Evolutionary conservation across 2,797 vertebrate genomes (phyloP), one percentile per base, ranked within the genome.

Genomic region (Acrossocheilus wenchowensis): DNA sequence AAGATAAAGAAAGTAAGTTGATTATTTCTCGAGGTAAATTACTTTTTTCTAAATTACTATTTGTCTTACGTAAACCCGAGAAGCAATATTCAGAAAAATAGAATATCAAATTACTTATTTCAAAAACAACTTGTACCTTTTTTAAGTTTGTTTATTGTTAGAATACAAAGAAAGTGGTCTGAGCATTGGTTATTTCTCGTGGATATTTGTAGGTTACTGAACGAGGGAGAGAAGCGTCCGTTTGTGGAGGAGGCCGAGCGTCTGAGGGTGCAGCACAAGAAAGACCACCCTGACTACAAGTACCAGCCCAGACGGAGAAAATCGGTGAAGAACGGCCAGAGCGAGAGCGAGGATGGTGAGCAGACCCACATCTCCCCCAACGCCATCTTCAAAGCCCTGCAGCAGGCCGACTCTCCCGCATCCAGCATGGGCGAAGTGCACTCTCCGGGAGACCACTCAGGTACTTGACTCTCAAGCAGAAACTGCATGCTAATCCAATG

Each of bases 231-330:
- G 94, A 99, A 99, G 93, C 96, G 98, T 9, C 98, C 98, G 50
- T 99, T 99, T 52, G 98, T 99, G 90, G 98, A 99, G 81, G 98
- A 99, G 91, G 98, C 98, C 0, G 98, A 99, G 93, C 95, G 98
- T 75, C 91, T 99, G 90, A 94, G 98, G 74, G 97, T 99, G 86
- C 98, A 99, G 93, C 98, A 99, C 91, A 99, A 99, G 93, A 99
- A 99, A 83, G 98, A 99, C 92, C 98, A 99, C 86, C 98, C 98
- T 6, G 98, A 99, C 91, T 99, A 99, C 95, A 99, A 99, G 90
- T 99, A 99, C 91, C 98, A 99, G 93, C 98, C 98, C 0, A 93
- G 98, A 90, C 93, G 98, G 89, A 95, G 98, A 81, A 99, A 99
- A 93, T 98, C 97, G 0, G 97, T 98, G 83, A 99, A 99, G 95